Evolutionary conservation across 2,888 invertebrate genomes (phyloP), one percentile per base, ranked within the genome.

Genomic region (Xestoiulus laeticollis): DNA sequence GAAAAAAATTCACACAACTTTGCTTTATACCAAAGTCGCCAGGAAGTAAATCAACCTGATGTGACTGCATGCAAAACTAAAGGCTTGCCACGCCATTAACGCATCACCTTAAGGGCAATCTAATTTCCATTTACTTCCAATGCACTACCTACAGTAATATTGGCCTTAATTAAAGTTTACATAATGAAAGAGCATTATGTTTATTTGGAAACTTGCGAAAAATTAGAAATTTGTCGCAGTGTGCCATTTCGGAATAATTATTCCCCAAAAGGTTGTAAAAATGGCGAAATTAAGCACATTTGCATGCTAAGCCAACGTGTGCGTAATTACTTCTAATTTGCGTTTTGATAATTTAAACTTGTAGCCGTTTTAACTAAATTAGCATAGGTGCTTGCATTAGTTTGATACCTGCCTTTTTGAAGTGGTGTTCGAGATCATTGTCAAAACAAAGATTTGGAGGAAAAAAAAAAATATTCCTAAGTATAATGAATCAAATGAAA

Each of bases 231-330:
- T 68, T n/a, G 26, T 68, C 68, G 68, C 30, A 4, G 14, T 30
- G 78, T 78, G 30, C 78, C 5, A 30, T 78, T 78, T 30, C 78
- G 30, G 16, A 6, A 78, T 78, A 78, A 78, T 78, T 78, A 78
- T 78, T 78, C 78, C 78, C 78, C 26, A 22, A 78, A 78, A 78
- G 78, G 78, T 22, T 30, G 78, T 78, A 30, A 78, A 78, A 78
- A 78, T 30, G 30, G 78, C 16, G 30, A 78, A 78, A 78, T 78
- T 78, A 78, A 78, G 78, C 78, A 78, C 4, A 78, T 78, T 78
- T 14, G 26, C 30, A 78, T 78, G 78, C 78, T 30, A 78, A 78
- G 78, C 78, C 30, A 26, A 78, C 26, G 30, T 30, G 78, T 2
- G 30, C 78, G 78, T 78, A 78, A 30, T 78, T 78, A 22, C 78